Evolutionary conservation across 2,888 invertebrate species (phyloP), one percentile per base, ranked within the genome.

Genomic region (Notodonta dromedarius): DNA sequence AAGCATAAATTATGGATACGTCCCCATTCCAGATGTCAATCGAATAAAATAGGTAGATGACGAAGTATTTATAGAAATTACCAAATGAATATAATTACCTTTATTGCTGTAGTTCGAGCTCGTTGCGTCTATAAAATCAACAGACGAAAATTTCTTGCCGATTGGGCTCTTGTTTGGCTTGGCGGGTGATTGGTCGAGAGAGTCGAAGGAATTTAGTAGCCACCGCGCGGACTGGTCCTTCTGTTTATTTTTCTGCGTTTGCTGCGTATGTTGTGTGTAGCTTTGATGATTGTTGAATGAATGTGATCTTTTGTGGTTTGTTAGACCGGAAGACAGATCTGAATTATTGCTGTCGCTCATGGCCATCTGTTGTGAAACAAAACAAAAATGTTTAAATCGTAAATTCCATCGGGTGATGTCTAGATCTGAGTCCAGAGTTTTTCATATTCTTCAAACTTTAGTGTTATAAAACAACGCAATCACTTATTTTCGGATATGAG

Each of bases 241-340:
- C 90, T 95, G 94, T 91, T 94, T 94, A 86, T 89, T 94, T 91
- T 94, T 94, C 85, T 93, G 94, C 81, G 91, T 91, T 91, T 94
- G 94, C 87, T 92, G 94, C 74, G 90, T 83, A 84, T 94, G 95
- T 85, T 95, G 95, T 82, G 95, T 94, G 92, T 95, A 95, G 86
- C 95, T 95, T 92, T 95, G 95, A 88, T 95, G 95, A 88, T 95
- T 95, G 90, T 95, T 95, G 94, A 95, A 95, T 85, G 95, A 95
- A 78, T 94, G 95, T 94, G 94, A 95, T 94, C 94, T 94, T 94
- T 94, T 96, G 94, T 94, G 95, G 94, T 93, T 95, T 86, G 94
- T 94, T 73, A 93, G 88, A 76, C 90, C 90, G 77, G 94, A 90
- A 82, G 91, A 88, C 73, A 93, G 77, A 82, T 94, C 93, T 68